Base-by-base conservation (phyloP, 2,888 invertebrate species). In the Apamea monoglypha region DNA sequence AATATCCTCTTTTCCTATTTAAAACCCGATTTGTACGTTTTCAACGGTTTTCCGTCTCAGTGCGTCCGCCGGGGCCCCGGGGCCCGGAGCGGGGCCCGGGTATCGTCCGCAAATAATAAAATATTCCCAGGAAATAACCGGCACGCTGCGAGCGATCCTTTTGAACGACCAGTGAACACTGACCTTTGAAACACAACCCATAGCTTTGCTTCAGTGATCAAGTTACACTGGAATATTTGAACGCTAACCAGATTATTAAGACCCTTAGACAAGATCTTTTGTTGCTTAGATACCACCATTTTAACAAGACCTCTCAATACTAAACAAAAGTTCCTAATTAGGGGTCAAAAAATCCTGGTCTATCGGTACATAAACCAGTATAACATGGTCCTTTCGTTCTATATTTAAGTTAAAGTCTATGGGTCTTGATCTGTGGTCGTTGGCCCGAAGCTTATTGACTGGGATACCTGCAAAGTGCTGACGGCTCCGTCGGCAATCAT, bases 61-160 rank as follows among this genome's bases (percentile, higher is more conserved):
- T 82, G 81, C 79, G 80, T 79, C 67, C 61, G 59, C 71, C 73
- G 64, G 73, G 67, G 47, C 76, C 53, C 36, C 10, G 18, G 61
- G 59, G 59, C 4, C 59, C 5, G 21, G 29, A 50, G 56, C 36
- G 4, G 32, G 63, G 74, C 70, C 50, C 36, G 67, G 67, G 64
- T 74, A 69, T 81, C 82, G 71, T 83, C 81, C 85, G 67, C 88
- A 82, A 80, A 86, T 89, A 88, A 89, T 86, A 88, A 88, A 89
- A 84, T 86, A 82, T 86, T 82, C 76, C 76, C 68, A 82, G 80
- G 87, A 89, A 86, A 88, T 86, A 84, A 80, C 79, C 77, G 32
- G 50, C 76, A 77, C 84, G 77, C 69, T 74, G 71, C 74, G 74
- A 87, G 63, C 59, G 81, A 85, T 87, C 85, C 72, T 32, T 82